Evolutionary conservation across 2,888 invertebrate species (phyloP).

Genomic region (Drosophila ustulata): DNA sequence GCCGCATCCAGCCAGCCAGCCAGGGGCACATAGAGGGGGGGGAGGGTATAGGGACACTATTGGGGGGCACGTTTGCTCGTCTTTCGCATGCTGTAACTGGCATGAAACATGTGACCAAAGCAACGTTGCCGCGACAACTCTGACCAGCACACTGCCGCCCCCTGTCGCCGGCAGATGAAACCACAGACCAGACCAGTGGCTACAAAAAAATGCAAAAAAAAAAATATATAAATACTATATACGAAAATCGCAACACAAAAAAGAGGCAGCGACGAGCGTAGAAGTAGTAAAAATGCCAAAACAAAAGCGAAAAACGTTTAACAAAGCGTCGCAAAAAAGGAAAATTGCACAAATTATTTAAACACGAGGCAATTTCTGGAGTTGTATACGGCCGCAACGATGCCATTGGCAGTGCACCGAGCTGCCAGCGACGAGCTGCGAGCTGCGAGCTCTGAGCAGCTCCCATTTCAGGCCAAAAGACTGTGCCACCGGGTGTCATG

Average conservation of each 20-base stretch:
- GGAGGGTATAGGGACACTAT: background rate
- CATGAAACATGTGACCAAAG: conserved; percentile 77
- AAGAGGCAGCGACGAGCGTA: conserved; percentile 11
- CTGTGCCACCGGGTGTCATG: conserved; percentile 9
- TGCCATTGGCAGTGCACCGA: conserved; percentile 4
- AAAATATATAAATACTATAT: conserved; percentile 4
- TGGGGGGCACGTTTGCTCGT: conserved; percentile 12
- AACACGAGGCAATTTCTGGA: conserved; percentile 64
- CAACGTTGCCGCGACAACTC: conserved; percentile 54
- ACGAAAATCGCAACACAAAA: conserved; percentile 15
- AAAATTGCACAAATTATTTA: conserved; percentile 66
- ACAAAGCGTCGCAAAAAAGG: conserved; percentile 42
- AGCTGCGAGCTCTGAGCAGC: background rate
- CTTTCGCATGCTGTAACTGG: conserved; percentile 60
- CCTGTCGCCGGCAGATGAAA: conserved; percentile 75
- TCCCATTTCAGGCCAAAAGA: background rate
- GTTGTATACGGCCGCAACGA: conserved; percentile 18
- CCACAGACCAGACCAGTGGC: conserved; percentile 65
- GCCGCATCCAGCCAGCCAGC: conserved; percentile 7
- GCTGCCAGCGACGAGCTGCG: too few relatives aligned
- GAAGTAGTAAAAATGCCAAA: conserved; percentile 42
- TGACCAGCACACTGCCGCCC: conserved; percentile 51
- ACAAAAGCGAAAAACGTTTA: conserved; percentile 49
- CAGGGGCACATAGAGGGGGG: background rate
- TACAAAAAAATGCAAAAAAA: conserved; percentile 16